Base-by-base conservation (phyloP, 2,888 invertebrate genomes). In the Meiosimyza decipiens region DNA sequence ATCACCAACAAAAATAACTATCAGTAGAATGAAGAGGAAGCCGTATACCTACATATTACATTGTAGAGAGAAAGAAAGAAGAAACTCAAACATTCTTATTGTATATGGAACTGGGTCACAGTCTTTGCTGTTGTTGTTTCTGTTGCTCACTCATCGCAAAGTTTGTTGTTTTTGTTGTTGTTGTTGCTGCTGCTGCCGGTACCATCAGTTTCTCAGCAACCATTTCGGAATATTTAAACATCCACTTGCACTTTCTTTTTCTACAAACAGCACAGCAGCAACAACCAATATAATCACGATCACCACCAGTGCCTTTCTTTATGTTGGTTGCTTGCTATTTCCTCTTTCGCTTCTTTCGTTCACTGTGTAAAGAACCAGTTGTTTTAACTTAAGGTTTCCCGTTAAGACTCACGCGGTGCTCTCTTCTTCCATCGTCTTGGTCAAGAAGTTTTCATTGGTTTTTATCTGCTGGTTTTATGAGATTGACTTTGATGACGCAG, bases 171-270 rank as follows among this genome's bases (percentile, higher is more conserved):
- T 6, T 40, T 40, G 40, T 40, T 40, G 40, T 9, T 54, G 54
- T n/a, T 40, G 40, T 3, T 40, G 40, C 9, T 40, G 40, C 9
- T 40, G 40, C 4, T 54, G 54, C 18, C 15, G 16, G 13, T 40
- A 28, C 33, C 28, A 15, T 18, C 55, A 49, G 67, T 67, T 67
- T 67, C 68, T 57, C 59, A 68, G 28, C 75, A 74, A 78, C 76
- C 75, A 80, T 78, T 80, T 72, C 78, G 81, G 85, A 84, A 84
- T 84, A 84, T 79, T 83, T 80, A 84, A 84, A 82, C 83, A 84
- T 84, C 84, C 84, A 84, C 84, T 84, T 84, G 84, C 84, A 84
- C 84, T 84, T 84, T 84, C 84, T 84, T 84, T 84, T 84, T 84
- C 72, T 67, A 50, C 28, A 33, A 62, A 7, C 55, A 72, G 4